These are phyloP conservation scores for Sceliomorpha sp. DNA, from an alignment of 2,888 invertebrate species.

Conservation along the genomic window DNA sequence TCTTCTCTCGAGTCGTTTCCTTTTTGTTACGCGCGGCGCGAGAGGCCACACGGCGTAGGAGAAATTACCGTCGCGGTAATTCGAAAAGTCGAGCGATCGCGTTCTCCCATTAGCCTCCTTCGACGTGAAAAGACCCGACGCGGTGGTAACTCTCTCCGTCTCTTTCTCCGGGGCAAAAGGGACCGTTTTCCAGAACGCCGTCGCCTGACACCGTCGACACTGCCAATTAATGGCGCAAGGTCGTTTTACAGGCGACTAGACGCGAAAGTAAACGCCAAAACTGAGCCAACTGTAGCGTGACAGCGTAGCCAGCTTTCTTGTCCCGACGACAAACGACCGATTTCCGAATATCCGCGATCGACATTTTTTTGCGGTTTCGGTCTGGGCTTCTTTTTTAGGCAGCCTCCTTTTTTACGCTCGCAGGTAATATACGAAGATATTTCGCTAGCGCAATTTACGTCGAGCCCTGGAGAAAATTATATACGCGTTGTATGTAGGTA, in stretches of 20 bases:
- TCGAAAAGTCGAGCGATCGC: slow-evolving; percentile 71
- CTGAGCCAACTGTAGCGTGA: not conserved
- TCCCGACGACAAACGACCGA: not conserved
- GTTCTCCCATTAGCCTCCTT: slow-evolving; percentile 77
- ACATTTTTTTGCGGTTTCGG: not conserved
- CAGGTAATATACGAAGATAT: not conserved
- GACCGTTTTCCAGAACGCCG: slow-evolving; percentile 26
- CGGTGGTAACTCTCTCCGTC: slow-evolving; percentile 60
- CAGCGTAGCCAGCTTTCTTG: not conserved
- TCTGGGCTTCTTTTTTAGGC: not conserved
- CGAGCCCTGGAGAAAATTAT: slow-evolving; percentile 8
- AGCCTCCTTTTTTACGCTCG: not conserved
- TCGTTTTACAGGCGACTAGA: slow-evolving; percentile 8
- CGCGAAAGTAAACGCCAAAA: slow-evolving; percentile 19
- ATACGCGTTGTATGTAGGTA: not conserved
- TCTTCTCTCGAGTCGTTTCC: slow-evolving; percentile 63
- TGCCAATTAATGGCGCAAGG: slow-evolving; percentile 16
- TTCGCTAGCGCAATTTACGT: slow-evolving; percentile 9
- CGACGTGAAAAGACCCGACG: slow-evolving; percentile 62
- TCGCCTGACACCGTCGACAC: no score
- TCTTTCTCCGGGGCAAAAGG: slow-evolving; percentile 17
- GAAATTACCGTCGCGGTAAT: slow-evolving; percentile 70
- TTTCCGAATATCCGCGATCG: no score
- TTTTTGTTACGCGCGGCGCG: slow-evolving; percentile 62
- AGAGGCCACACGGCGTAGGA: slow-evolving; percentile 71